Evolutionary conservation across 2,113 vertebrate genomes (phyloP).

Genomic region (Fregetta grallaria): DNA sequence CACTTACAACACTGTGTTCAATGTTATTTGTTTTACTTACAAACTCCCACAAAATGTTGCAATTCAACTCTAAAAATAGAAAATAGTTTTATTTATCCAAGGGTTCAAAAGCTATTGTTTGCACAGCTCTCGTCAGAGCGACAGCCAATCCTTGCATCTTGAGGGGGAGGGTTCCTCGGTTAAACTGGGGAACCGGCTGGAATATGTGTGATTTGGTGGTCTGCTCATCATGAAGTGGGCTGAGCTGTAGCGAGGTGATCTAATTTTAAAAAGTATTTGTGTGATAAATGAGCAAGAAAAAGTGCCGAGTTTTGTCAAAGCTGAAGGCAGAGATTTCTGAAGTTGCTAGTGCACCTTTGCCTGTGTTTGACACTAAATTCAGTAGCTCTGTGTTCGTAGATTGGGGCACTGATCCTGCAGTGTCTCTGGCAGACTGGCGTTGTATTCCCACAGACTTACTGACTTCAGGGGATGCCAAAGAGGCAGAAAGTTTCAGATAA

Average conservation of each 20-base stretch:
- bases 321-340: neutral
- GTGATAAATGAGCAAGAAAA: neutral
- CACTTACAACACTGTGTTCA: neutral
- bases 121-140: neutral
- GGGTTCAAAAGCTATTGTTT: neutral
- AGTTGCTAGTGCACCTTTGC: neutral
- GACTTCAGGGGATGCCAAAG: neutral
- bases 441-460: too few relatives aligned
- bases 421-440: rapidly evolving
- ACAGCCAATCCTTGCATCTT: neutral
- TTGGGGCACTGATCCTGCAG: neutral
- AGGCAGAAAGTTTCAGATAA: too few relatives aligned
- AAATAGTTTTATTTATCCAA: neutral
- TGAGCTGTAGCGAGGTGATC: rapidly evolving
- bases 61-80: conserved; percentile 17
- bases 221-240: rapidly evolving
- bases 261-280: neutral
- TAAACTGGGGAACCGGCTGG: neutral
- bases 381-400: neutral
- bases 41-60: neutral
- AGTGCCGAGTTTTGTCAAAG: neutral
- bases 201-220: neutral
- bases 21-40: neutral
- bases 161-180: neutral
- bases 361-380: too few relatives aligned